phyloP scores from a whole-genome alignment of 2,113 vertebrate species.

The Protobothrops mucrosquamatus region DNA sequence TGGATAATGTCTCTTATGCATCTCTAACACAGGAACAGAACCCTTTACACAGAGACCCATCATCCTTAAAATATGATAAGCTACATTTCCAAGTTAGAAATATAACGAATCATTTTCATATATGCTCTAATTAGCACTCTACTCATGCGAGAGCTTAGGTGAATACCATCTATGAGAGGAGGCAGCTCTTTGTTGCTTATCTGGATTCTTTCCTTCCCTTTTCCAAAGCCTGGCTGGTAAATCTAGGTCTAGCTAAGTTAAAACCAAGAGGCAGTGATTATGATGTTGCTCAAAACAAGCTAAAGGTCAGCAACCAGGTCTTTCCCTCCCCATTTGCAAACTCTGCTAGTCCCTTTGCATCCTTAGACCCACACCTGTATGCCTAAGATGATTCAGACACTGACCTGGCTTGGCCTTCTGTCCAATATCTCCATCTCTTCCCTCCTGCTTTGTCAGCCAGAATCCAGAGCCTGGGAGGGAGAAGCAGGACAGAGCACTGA shows the following conservation, averaged over 20 bases:
- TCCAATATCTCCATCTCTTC: slow-evolving; percentile 37
- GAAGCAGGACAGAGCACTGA: slow-evolving; percentile 65
- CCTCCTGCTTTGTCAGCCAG: slow-evolving; percentile 25
- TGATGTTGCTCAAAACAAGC: background rate
- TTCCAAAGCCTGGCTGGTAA: background rate
- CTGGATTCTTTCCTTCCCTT: background rate
- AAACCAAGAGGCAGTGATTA: background rate
- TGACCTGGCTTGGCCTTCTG: background rate
- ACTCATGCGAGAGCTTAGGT: fast-evolving
- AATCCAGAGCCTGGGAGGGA: slow-evolving; percentile 51
- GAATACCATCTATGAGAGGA: background rate
- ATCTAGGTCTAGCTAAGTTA: background rate
- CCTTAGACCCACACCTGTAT: background rate
- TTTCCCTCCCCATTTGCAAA: background rate
- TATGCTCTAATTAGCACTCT: background rate
- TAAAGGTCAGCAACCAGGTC: background rate
- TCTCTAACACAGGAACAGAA: background rate
- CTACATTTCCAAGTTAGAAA: background rate
- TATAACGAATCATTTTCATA: background rate
- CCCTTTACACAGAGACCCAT: background rate
- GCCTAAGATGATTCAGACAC: slow-evolving; percentile 54
- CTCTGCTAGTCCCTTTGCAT: background rate
- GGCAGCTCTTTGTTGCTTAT: background rate
- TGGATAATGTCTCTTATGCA: background rate
- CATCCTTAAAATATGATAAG: background rate